These are phyloP conservation scores for Dusona sp. DNA, from an alignment of 2,888 invertebrate genomes.

Conservation along the genomic window DNA sequence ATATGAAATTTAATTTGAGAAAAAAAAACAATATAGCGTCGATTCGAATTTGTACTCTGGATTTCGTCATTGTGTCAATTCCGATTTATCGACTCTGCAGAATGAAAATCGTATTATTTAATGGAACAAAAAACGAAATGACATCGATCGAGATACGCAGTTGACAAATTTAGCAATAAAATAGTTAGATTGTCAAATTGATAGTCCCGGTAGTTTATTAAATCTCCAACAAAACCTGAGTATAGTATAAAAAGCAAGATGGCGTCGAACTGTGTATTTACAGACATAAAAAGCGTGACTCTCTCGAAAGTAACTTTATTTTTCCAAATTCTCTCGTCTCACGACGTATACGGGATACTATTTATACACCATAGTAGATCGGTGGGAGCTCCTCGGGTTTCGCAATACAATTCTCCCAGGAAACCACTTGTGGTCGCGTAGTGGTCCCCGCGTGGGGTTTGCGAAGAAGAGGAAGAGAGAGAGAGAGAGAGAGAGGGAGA, in stretches of 20 bases:
- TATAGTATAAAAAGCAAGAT: neutral
- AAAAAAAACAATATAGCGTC: neutral
- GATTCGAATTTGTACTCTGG: neutral
- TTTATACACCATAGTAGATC: conserved; percentile 55
- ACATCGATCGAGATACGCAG: neutral
- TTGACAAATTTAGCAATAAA: neutral
- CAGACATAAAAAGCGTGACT: neutral
- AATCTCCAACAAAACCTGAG: neutral
- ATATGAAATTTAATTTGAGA: neutral
- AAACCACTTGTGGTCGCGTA: conserved; percentile 62
- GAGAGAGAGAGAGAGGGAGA: conserved; percentile 14
- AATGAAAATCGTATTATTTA: neutral
- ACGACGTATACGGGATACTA: conserved; percentile 42
- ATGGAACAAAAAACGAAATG: neutral
- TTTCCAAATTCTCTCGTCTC: conserved; percentile 26
- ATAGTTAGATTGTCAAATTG: neutral
- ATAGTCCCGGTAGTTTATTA: neutral
- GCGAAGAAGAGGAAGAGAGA: conserved; percentile 43
- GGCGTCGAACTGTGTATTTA: neutral
- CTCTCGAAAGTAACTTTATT: conserved; percentile 1
- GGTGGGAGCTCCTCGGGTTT: conserved; percentile 62
- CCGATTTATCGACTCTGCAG: too few relatives aligned
- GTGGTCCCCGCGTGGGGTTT: conserved; percentile 51
- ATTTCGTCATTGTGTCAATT: neutral
- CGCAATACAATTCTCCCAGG: conserved; percentile 62